Evolutionary conservation across 1,140 invertebrate species (phyloP), one percentile per base, ranked within the genome.

Genomic region (Heliothis subflexa): DNA sequence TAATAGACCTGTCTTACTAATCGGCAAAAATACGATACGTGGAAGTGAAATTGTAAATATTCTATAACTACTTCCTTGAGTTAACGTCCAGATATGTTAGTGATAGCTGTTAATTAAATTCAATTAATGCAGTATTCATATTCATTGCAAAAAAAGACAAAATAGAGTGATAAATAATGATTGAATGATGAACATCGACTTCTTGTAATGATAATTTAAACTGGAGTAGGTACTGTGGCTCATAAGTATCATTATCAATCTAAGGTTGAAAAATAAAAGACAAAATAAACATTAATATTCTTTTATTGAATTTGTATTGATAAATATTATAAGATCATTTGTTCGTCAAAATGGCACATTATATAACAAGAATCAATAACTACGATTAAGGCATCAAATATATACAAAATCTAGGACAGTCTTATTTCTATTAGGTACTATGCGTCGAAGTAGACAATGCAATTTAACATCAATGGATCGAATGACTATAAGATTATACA

Each of bases 361-460:
- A 12, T 40, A 28, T 54, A 70, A 52, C 16, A 70, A 70, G 9
- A 52, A 28, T 52, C 14, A 52, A 70, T 28, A 54, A 66, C 21
- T 59, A 59, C 66, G 28, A 14, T 66, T 10, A 49, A 76, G 25
- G 55, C 61, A 54, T 66, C 47, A 28, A 45, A 40, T 59, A 76
- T 64, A 64, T 64, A 25, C 28, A 55, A 64, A 68, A 45, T 49
- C 4, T 45, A 21, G 49, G 59, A 47, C 74, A 77, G 61, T 68
- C 61, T 77, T 77, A 68, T 77, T n/a, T 77, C 49, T 77, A 68
- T 52, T 75, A 75, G 47, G 54, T 62, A 68, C 50, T 66, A 61
- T 2, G 55, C n/a, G 10, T 18, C 5, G 49, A 77, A 66, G 13
- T 49, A 47, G n/a, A 50, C 18, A 64, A 18, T 64, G 10, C 16